A percentile compares a stretch with the other conserved stretches of the same genome.
Conservation (phyloP, 1,140 invertebrate species). For the Lethrus apterus region DNA sequence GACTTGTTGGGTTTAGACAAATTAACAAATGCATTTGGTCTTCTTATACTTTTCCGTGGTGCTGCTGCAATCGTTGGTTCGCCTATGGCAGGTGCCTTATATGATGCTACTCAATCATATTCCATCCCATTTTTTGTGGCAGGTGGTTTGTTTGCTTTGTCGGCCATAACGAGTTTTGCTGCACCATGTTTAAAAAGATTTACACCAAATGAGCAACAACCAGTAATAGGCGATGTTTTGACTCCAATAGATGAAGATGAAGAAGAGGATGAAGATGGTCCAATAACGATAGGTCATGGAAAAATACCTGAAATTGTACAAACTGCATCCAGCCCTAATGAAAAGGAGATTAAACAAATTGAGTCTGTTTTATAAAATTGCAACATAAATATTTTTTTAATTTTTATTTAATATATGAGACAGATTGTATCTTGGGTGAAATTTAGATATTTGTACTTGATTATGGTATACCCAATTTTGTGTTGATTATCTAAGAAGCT, state of each 20-base stretch:
- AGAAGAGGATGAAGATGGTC: slow-evolving; percentile 66
- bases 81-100: slow-evolving; percentile 76
- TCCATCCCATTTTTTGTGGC: slow-evolving; percentile 88
- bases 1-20: slow-evolving; percentile 92
- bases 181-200: slow-evolving; percentile 67
- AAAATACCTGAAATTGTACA: slow-evolving; percentile 42
- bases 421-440: too few species aligned
- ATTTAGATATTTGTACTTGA: too few species aligned
- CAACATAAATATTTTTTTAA: too few species aligned
- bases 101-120: slow-evolving; percentile 79
- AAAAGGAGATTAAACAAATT: slow-evolving; percentile 58
- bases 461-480: too few species aligned
- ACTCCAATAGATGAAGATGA: slow-evolving; percentile 76
- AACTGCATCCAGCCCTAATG: slow-evolving; percentile 46
- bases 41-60: slow-evolving; percentile 90
- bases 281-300: slow-evolving; percentile 52
- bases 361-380: slow-evolving; percentile 54
- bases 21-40: slow-evolving; percentile 93
- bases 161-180: slow-evolving; percentile 77
- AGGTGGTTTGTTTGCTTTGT: slow-evolving; percentile 77
- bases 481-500: too few species aligned
- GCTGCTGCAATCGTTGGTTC: slow-evolving; percentile 82
- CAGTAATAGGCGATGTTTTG: slow-evolving; percentile 57
- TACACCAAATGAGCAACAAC: slow-evolving; percentile 42
- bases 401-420: too few species aligned